phyloP scores from a whole-genome alignment of 2,113 vertebrate species.

The Carassius auratus region DNA sequence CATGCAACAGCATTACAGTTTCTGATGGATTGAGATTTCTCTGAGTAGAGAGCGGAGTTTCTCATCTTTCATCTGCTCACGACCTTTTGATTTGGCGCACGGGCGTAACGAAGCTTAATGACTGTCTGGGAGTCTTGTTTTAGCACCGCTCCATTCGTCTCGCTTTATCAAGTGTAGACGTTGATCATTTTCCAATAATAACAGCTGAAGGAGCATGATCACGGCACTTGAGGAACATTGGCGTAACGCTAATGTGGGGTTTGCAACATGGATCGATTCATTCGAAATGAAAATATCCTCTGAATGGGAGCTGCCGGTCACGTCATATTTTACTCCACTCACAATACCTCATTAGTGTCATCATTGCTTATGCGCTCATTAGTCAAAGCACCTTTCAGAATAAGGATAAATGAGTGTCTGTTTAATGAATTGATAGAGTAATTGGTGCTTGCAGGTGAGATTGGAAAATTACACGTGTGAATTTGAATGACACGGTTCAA shows the following conservation, averaged over 20 bases:
- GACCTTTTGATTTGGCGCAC: conserved; percentile 24
- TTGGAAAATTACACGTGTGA: not conserved
- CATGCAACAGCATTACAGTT: not conserved
- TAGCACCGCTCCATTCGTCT: conserved; percentile 19
- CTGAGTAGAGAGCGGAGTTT: not conserved
- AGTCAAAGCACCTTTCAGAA: conserved; percentile 2
- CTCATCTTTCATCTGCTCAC: conserved; percentile 11
- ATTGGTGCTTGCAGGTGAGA: not conserved
- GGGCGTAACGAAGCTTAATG: not conserved
- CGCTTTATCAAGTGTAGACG: conserved; percentile 17
- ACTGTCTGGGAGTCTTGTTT: conserved; percentile 10
- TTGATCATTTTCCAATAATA: conserved; percentile 26
- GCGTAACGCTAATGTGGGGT: not conserved
- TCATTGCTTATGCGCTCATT: conserved; percentile 18
- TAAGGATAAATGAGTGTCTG: not conserved
- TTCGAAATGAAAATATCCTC: not conserved
- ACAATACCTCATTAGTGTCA: conserved; percentile 12
- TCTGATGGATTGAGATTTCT: not conserved
- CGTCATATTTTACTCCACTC: not conserved
- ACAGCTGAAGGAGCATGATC: not conserved
- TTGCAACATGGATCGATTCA: not conserved
- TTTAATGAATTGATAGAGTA: not conserved
- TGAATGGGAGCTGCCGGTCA: not conserved
- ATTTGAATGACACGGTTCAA: not conserved
- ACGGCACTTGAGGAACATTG: not conserved